Conservation (phyloP, 2,113 vertebrate genomes). For the Proteles cristata region DNA sequence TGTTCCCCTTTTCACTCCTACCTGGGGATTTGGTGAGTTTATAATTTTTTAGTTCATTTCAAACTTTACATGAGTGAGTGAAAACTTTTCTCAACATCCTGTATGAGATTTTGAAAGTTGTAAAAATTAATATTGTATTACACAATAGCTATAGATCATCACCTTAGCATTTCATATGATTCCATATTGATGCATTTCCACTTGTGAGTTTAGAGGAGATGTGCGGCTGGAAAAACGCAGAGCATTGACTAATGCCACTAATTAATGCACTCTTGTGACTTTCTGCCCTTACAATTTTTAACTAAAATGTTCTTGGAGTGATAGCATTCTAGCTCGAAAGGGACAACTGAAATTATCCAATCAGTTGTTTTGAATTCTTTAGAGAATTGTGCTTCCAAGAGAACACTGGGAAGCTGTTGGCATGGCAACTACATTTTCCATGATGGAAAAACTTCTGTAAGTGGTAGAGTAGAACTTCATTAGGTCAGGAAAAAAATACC, state of each 20-base stretch:
- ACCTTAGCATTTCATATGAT: neutral
- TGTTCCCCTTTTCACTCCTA: accelerated
- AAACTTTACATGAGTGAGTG: neutral
- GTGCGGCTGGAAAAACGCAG: neutral
- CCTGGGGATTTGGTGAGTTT: neutral
- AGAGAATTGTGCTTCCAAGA: conserved; percentile 28
- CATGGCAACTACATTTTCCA: conserved; percentile 3
- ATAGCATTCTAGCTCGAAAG: neutral
- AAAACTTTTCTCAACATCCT: neutral
- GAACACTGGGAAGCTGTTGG: neutral
- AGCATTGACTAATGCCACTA: neutral
- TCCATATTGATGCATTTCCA: neutral
- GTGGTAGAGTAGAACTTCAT: conserved; percentile 5
- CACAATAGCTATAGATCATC: neutral
- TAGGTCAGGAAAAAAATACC: neutral
- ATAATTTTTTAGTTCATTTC: neutral
- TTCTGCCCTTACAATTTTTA: neutral
- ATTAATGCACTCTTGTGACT: neutral
- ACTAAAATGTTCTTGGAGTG: neutral
- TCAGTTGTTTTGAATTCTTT: conserved; percentile 39
- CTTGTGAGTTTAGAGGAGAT: neutral
- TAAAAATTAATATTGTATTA: conserved; percentile 15
- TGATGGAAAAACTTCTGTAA: neutral
- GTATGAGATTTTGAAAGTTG: neutral
- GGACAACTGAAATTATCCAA: neutral